A percentile compares a stretch with the other conserved stretches of the same genome.
phyloP scores from a whole-genome alignment of 23 tunicate species.

The Clavelina lepadiformis region DNA sequence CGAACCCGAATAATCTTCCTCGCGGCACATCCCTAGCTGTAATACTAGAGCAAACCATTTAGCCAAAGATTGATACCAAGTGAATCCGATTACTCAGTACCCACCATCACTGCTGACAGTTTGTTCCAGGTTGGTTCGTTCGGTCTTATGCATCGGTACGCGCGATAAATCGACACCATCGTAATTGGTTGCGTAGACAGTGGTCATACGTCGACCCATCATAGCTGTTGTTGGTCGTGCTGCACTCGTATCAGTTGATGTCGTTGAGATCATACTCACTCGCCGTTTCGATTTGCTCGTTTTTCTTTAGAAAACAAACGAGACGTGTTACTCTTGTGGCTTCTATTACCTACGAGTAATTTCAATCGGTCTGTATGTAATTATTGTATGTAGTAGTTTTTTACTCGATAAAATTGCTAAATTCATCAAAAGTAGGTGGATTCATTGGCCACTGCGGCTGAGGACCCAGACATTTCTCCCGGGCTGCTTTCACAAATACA shows the following conservation, averaged over 20 bases:
- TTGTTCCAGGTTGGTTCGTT: constrained; percentile 6
- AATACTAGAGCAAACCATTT: no score
- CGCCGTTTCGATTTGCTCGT: constrained; percentile 18
- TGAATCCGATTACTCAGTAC: no score
- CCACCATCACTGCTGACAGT: constrained; percentile 10
- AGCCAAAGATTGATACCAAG: no score
- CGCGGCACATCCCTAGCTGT: no score
- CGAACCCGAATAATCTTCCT: no score
- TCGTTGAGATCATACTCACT: not conserved
- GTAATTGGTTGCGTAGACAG: constrained; percentile 50
- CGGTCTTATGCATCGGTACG: constrained; percentile 25
- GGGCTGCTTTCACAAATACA: constrained; percentile 41
- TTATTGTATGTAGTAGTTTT: no score
- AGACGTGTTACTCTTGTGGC: no score
- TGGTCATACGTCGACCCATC: constrained; percentile 42
- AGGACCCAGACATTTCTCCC: constrained; percentile 25
- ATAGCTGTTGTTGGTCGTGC: not conserved
- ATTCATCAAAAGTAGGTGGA: constrained; percentile 16
- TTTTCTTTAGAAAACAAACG: constrained; percentile 6
- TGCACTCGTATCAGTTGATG: not conserved
- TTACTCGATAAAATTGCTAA: constrained; percentile 23
- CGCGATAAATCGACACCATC: constrained; percentile 66
- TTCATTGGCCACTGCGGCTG: constrained; percentile 50
- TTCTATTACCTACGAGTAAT: no score
- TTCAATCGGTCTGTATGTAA: no score